These are phyloP conservation scores for Condylura cristata DNA, from an alignment of 2,113 vertebrate genomes.

Conservation along the genomic window DNA sequence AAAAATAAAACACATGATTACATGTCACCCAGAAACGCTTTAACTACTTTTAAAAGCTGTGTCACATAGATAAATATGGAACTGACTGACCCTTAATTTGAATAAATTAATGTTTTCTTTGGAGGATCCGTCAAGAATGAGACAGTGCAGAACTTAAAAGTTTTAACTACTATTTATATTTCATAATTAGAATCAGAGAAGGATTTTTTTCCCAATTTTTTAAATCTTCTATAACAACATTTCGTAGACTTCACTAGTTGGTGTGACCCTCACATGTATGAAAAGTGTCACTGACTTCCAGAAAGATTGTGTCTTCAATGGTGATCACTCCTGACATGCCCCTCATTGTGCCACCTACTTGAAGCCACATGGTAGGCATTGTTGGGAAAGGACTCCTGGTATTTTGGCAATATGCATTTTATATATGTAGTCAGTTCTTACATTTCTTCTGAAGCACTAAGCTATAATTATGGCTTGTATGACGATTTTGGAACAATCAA, in stretches of 20 bases:
- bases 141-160: rapidly evolving
- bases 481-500: neutral
- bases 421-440: neutral
- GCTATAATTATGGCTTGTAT: neutral
- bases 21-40: neutral
- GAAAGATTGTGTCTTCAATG: neutral
- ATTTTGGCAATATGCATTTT: neutral
- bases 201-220: neutral
- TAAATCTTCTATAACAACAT: neutral
- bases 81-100: neutral
- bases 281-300: neutral
- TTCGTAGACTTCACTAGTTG: neutral
- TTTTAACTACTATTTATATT: too few relatives aligned
- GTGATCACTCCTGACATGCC: neutral
- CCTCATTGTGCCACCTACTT: neutral
- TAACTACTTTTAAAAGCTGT: neutral
- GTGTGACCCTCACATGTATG: neutral
- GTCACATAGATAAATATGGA: neutral
- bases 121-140: neutral
- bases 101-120: constrained; percentile 15
- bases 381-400: neutral
- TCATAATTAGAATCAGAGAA: neutral
- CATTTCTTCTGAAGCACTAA: constrained; percentile 13
- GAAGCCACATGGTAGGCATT: neutral
- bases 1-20: neutral